Conservation (phyloP, 2,797 vertebrate species). For the Taenioides sp. region DNA sequence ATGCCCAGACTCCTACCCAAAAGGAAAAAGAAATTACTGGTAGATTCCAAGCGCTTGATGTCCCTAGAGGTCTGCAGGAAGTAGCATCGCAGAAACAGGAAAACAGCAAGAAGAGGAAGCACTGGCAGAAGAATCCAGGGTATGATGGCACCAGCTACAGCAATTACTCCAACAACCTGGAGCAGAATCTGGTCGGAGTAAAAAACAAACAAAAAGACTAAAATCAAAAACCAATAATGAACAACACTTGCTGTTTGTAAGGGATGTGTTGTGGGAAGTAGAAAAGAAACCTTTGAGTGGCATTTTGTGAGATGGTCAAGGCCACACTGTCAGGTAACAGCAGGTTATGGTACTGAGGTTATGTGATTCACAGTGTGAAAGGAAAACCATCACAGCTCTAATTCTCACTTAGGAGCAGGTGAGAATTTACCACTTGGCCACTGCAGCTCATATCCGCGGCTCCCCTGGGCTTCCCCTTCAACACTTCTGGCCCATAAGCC, state of each 20-base stretch:
- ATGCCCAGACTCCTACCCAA: constrained; percentile 34
- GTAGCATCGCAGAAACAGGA: constrained; percentile 82
- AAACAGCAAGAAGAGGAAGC: constrained; percentile 80
- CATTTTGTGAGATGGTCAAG: constrained; percentile 48
- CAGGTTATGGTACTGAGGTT: constrained; percentile 62
- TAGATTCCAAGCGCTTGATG: constrained; percentile 89
- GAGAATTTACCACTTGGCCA: constrained; percentile 75
- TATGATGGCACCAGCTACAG: constrained; percentile 82
- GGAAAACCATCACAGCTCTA: constrained; percentile 66
- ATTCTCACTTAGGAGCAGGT: constrained; percentile 79
- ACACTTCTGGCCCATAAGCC: constrained; percentile 69
- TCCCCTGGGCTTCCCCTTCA: constrained; percentile 71
- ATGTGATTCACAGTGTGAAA: constrained; percentile 71
- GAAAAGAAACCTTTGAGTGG: constrained; percentile 57
- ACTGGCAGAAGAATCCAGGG: constrained; percentile 86
- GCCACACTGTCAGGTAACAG: constrained; percentile 59
- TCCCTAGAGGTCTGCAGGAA: constrained; percentile 88
- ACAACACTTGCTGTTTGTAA: constrained; percentile 23
- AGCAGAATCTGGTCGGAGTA: constrained; percentile 79
- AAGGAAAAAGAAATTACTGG: constrained; percentile 77
- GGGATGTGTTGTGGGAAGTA: constrained; percentile 27
- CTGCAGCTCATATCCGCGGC: constrained; percentile 61
- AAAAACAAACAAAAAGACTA: constrained; percentile 14
- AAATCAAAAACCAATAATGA: constrained; percentile 26
- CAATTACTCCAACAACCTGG: constrained; percentile 83